Base-by-base conservation (phyloP, 2,797 vertebrate species). In the Crocidura indochinensis region DNA sequence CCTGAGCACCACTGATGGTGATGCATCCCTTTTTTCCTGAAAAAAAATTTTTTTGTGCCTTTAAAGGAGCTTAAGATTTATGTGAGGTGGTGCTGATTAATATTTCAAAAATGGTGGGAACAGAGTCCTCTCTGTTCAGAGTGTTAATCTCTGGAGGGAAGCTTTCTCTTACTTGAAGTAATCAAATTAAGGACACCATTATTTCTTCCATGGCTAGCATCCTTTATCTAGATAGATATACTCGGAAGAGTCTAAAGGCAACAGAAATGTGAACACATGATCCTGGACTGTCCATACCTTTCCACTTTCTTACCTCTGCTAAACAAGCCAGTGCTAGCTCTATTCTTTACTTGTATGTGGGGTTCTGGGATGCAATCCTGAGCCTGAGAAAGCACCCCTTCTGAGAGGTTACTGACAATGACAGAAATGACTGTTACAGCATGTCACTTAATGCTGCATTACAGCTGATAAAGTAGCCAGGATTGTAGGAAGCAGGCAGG, bases 1-100 rank as follows among this genome's bases (percentile, higher is more conserved):
- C 49, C 49, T 51, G 49, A 38, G 5, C 38, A 38, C 2, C 38
- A 38, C 5, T 38, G 38, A 38, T 38, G 38, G 38, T 38, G 38
- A 38, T 5, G 2, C 38, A 38, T 38, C 38, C 5, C 38, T 38
- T 7, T 51, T 51, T 51, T 15, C 49, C 49, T 15, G 10, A 51
- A 51, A 51, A 51, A 51, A 51, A 10, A 51, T 12, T 12, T 10
- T 64, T 90, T 68, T 53, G 14, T 20, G 38, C 73, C 15, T 80
- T 90, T 80, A 79, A 83, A 75, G 26, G 15, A 88, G 26, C n/a
- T 79, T 90, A 51, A 74, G 68, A 26, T 91, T 89, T 85, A 62
- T 38, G n/a, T 84, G 62, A 60, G 27, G 22, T n/a, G 56, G 15
- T n/a, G 49, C 24, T n/a, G 10, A 47, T 77, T 86, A 49, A 26